A percentile compares a stretch with the other conserved stretches of the same genome.
phyloP scores from a whole-genome alignment of 2,797 vertebrate genomes.

The Paguma larvata region DNA sequence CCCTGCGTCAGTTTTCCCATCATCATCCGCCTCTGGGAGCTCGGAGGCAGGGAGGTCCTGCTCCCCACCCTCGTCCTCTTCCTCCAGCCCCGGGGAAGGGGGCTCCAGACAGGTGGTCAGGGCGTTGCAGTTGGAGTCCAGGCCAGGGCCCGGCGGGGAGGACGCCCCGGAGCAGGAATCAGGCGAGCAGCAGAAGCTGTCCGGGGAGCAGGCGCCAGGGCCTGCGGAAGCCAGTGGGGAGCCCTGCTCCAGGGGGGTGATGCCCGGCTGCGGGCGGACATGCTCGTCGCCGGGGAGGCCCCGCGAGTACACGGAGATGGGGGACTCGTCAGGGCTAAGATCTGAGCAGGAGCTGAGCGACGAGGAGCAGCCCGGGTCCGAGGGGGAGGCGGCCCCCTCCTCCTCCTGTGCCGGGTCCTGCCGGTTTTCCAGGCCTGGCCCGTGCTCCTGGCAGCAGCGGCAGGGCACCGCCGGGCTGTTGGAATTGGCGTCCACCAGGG shows the following conservation, averaged over 20 bases:
- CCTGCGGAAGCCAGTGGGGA: constrained; percentile 45
- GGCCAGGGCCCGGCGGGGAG: constrained; percentile 18
- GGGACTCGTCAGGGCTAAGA: constrained; percentile 94
- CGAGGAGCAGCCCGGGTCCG: constrained; percentile 90
- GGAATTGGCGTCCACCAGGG: constrained; percentile 93
- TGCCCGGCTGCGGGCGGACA: constrained; percentile 75
- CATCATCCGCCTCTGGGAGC: constrained; percentile 76
- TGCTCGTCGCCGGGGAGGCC: constrained; percentile 82
- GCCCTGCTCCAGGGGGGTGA: constrained; percentile 82
- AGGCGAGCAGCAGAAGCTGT: constrained; percentile 85
- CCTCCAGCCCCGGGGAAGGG: constrained; percentile 80
- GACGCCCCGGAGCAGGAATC: constrained; percentile 86
- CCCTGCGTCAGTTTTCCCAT: constrained; percentile 58
- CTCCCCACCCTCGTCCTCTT: constrained; percentile 79
- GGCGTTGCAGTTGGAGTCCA: constrained; percentile 90
- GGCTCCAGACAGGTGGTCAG: constrained; percentile 86
- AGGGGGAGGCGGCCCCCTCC: constrained; percentile 88
- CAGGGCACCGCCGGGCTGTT: constrained; percentile 95
- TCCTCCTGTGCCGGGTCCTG: constrained; percentile 82
- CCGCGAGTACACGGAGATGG: constrained; percentile 89
- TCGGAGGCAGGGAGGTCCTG: constrained; percentile 85
- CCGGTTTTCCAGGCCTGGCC: constrained; percentile 87
- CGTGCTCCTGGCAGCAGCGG: constrained; percentile 94
- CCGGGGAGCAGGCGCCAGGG: constrained; percentile 84
- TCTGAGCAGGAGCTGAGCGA: constrained; percentile 98